Percentiles rank a stretch among this genome's conserved stretches.
Conservation (phyloP, 2,888 invertebrate genomes). For the Dermolepida albohirtum region DNA sequence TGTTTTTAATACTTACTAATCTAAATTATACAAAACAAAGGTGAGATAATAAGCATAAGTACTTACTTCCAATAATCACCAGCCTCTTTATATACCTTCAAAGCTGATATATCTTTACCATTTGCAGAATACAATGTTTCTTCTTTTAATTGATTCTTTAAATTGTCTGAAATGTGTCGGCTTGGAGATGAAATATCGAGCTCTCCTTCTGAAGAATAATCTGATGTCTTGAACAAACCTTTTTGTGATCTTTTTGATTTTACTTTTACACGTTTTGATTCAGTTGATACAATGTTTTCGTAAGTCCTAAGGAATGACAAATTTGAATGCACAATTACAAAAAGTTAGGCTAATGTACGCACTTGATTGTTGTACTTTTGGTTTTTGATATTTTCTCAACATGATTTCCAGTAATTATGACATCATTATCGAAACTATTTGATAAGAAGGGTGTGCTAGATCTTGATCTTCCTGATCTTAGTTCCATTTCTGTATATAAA, state of each 20-base stretch:
- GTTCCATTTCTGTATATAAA: slow-evolving; percentile 60
- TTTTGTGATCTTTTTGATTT: slow-evolving; percentile 54
- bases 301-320: slow-evolving; percentile 35
- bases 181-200: slow-evolving; percentile 66
- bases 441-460: slow-evolving; percentile 77
- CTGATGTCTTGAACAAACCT: slow-evolving; percentile 67
- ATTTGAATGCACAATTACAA: slow-evolving; percentile 39
- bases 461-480: slow-evolving; percentile 75
- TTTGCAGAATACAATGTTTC: slow-evolving; percentile 68
- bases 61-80: slow-evolving; percentile 90
- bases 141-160: slow-evolving; percentile 62
- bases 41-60: slow-evolving; percentile 34
- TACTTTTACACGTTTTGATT: slow-evolving; percentile 38
- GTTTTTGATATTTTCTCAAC: slow-evolving; percentile 50
- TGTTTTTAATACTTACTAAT: neutral
- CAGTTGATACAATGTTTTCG: slow-evolving; percentile 12
- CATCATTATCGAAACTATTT: slow-evolving; percentile 71
- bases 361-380: slow-evolving; percentile 63
- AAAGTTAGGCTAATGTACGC: slow-evolving; percentile 54
- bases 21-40: too few relatives aligned
- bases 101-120: slow-evolving; percentile 74
- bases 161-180: slow-evolving; percentile 65
- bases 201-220: slow-evolving; percentile 74
- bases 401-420: slow-evolving; percentile 63
- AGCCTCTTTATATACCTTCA: slow-evolving; percentile 80